Base-by-base conservation (phyloP, 2,113 vertebrate genomes). In the Collichthys lucidus region DNA sequence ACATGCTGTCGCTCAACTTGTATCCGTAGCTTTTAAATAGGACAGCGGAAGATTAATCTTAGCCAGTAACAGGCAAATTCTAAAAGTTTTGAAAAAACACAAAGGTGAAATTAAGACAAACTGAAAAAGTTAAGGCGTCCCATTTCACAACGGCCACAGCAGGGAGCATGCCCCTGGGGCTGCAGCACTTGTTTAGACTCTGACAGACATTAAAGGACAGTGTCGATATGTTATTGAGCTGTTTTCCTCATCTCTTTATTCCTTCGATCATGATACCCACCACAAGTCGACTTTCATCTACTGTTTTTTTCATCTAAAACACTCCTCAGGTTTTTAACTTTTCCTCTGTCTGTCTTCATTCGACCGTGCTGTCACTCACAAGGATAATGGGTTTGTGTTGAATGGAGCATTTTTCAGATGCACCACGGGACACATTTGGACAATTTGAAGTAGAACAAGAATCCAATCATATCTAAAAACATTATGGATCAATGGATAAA, bases 201-300 rank as follows among this genome's bases (percentile, higher is more conserved):
- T 71, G 75, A 81, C 59, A 79, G 75, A 77, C 78, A 75, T 70
- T 78, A 78, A 86, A 83, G 44, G 56, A 64, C 69, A 0, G 1
- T 67, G 83, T 89, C 77, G 12, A 91, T 90, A 86, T 52, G 63
- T 73, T 76, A 89, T 83, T 86, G 88, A 90, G 85, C 49, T 75
- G 80, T 86, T 86, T 91, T 87, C 53, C 82, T 72, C 71, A 49
- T 73, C 74, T 82, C 77, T 86, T 82, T 89, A 84, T 84, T 83
- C 24, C 26, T 60, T 52, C 10, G n/a, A 74, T 84, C 57, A 81
- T 56, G 70, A 72, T 47, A 73, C n/a, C n/a, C 40, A 11, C 59
- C 70, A 14, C 62, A 63, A 31, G 64, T 56, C 16, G 4, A 56
- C 72, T 78, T 84, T 71, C 61, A 64, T 60, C 77, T 47, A 17